Base-by-base conservation (phyloP, 2,113 vertebrate genomes). In the Tragelaphus imberbis region DNA sequence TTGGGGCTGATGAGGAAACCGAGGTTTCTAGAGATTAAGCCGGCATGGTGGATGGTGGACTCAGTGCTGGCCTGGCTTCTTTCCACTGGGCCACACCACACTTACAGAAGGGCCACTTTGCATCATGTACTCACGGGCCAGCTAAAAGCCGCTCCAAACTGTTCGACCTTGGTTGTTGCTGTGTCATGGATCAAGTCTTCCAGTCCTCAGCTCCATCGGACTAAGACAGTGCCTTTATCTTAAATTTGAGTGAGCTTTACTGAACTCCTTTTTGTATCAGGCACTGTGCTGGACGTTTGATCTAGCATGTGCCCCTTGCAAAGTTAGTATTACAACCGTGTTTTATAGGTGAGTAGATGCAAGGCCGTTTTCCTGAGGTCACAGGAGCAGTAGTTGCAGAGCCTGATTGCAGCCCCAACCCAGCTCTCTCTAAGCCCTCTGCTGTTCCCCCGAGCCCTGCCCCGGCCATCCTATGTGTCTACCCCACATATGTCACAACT, bases 111-210 rank as follows among this genome's bases (percentile, higher is more conserved):
- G 16, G 23, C 30, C n/a, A 3, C 33, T n/a, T 28, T 7, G 3
- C 2, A 0, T 5, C 2, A 15, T 1, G 0, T 59, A 4, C 11
- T 21, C 16, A n/a, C 0, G 1, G 53, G 44, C 88, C 13, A 1
- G 23, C 23, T 40, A 4, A 9, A 44, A 44, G 75, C 5, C 15
- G 11, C 28, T 55, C 28, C 33, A 33, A 1, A 44, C 40, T 17
- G 16, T 17, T 77, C 2, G n/a, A 19, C 21, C 15, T 44, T 17
- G 40, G 36, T 49, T 12, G 44, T 80, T 36, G 59, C 28, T 59
- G 0, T 61, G 65, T 75, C 33, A 27, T 33, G 88, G 27, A 12
- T 86, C 58, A 56, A 65, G 56, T 44, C 51, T 36, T 80, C 6
- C 6, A 6, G 80, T 28, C 71, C 51, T 86, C 58, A n/a, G 0